Base-by-base conservation (phyloP, 1,140 invertebrate genomes). In the Megalonaias nervosa region DNA sequence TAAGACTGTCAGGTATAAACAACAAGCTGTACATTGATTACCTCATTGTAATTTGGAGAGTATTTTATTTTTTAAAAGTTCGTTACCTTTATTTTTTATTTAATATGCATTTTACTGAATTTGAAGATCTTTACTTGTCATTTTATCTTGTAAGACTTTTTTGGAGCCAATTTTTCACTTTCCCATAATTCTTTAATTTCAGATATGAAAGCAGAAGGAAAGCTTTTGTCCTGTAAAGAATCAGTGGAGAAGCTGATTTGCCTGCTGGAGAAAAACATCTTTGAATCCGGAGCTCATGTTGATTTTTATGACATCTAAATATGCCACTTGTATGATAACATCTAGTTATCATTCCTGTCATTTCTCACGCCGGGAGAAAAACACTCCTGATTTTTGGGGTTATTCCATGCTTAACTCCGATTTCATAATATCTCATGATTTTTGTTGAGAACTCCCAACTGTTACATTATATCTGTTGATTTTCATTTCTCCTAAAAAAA, bases 201-300 rank as follows among this genome's bases (percentile, higher is more conserved):
- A 88, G 86, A 84, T 65, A 82, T 87, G 67, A 75, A 86, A 66
- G 67, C 77, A 23, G 89, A 91, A 6, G 93, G 93, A 17, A 92
- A 92, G 23, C 90, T 96, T 74, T 92, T 99, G 19, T 94, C 94
- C 15, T 91, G 95, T 12, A 93, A 94, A 70, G 92, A 95, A 82
- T 97, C 96, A 11, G 94, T 95, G 19, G 90, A 92, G 61, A 96
- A 95, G 84, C 92, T 97, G 79, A 85, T 97, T 21, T 85, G 92
- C 60, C 88, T 97, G 61, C 89, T 98, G 56, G 92, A 93, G 67
- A 89, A 93, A n/a, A 94, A 94, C 64, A 94, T 94, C 64, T 98
- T 95, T 85, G 92, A 93, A 80, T 95, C 94, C 26, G 97, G 96
- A 0, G 94, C 94, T 86, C 95, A 97, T 88, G 92, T 98, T 38